Evolutionary conservation across 2,888 invertebrate species (phyloP).

Genomic region (Beris chalybata): DNA sequence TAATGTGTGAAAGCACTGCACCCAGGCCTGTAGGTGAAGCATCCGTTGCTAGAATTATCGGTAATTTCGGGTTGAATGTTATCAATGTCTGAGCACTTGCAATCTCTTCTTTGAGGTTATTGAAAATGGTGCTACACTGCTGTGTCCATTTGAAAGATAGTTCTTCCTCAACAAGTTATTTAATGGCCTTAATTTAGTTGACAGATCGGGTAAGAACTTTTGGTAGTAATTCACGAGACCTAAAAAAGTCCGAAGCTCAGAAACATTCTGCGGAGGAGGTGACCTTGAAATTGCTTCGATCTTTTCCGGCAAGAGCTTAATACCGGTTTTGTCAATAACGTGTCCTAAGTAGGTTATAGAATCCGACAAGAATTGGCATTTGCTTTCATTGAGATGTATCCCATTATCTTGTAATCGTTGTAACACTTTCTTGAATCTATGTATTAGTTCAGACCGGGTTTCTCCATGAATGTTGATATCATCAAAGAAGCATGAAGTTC

Average conservation of each 20-base stretch:
- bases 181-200: not conserved
- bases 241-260: not conserved
- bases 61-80: not conserved
- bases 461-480: not conserved
- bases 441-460: not conserved
- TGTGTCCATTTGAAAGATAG: not conserved
- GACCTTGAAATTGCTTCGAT: not conserved
- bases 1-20: not conserved
- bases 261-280: not conserved
- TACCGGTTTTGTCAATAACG: no score
- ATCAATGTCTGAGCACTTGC: no score
- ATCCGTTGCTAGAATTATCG: not conserved
- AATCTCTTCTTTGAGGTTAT: no score
- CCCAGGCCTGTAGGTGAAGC: constrained; percentile 2
- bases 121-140: no score
- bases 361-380: no score
- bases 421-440: no score
- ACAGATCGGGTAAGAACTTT: not conserved
- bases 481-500: not conserved
- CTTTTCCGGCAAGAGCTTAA: no score
- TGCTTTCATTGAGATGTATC: no score
- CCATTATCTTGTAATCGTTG: no score
- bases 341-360: no score
- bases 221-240: constrained; percentile 3
- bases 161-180: not conserved